Conservation (phyloP, 2,113 vertebrate genomes). For the Panthera tigris region DNA sequence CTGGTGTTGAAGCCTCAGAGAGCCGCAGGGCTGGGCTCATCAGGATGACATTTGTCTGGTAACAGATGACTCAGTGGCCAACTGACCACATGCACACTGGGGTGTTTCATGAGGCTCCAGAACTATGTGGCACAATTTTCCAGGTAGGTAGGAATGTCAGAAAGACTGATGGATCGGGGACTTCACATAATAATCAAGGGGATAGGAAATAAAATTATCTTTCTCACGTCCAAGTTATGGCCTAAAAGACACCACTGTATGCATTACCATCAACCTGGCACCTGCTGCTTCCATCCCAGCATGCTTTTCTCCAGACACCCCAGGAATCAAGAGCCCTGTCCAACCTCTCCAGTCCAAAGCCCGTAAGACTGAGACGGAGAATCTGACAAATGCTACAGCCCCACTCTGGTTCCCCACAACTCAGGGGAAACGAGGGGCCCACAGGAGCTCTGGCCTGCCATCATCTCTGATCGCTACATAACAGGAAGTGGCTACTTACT, state of each 20-base stretch:
- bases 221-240: neutral
- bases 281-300: neutral
- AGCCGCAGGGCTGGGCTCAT: neutral
- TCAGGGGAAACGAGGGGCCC: neutral
- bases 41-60: neutral
- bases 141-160: neutral
- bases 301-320: neutral
- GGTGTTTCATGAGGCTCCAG: neutral
- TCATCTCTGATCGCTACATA: neutral
- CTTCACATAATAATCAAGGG: neutral
- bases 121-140: neutral
- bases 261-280: neutral
- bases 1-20: neutral
- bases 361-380: neutral
- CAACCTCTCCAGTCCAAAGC: neutral
- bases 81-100: neutral
- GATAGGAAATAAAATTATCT: constrained; percentile 10
- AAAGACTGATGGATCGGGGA: neutral
- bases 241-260: neutral
- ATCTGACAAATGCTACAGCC: neutral
- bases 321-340: neutral
- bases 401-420: neutral
- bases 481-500: constrained; percentile 83
- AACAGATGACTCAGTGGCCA: neutral
- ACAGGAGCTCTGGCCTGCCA: neutral